phyloP scores from a whole-genome alignment of 2,797 vertebrate species.

The Pseudopleuronectes americanus region DNA sequence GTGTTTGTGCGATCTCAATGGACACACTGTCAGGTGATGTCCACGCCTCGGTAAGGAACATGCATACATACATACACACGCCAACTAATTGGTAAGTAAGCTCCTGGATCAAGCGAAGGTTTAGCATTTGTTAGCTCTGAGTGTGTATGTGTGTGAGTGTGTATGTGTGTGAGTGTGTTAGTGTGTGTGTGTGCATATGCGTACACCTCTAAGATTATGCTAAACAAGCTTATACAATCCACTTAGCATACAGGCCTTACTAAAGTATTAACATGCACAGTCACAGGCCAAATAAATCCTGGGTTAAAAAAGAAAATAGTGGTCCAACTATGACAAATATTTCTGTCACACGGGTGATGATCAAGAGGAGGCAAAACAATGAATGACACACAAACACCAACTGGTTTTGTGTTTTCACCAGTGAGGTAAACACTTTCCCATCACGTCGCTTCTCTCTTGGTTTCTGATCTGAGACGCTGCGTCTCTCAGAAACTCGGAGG shows the following conservation, averaged over 20 bases:
- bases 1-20: too few relatives aligned
- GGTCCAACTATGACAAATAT: slow-evolving; percentile 37
- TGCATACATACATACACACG: not conserved
- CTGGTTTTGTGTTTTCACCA: slow-evolving; percentile 3
- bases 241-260: slow-evolving; percentile 64
- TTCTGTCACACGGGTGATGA: slow-evolving; percentile 51
- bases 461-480: not conserved
- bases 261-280: slow-evolving; percentile 70
- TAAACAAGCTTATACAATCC: slow-evolving; percentile 69
- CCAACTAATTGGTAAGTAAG: too few relatives aligned
- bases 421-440: not conserved
- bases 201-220: slow-evolving; percentile 65
- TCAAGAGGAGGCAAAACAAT: slow-evolving; percentile 46
- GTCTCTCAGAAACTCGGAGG: not conserved
- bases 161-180: too few relatives aligned
- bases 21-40: too few relatives aligned
- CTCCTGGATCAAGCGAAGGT: too few relatives aligned
- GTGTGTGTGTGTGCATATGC: slow-evolving; percentile 13
- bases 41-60: not conserved
- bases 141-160: not conserved
- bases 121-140: not conserved
- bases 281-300: slow-evolving; percentile 64
- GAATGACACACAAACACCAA: slow-evolving; percentile 17
- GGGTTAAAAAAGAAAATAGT: slow-evolving; percentile 6
- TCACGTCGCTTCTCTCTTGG: not conserved